Evolutionary conservation across 2,113 vertebrate species (phyloP), one percentile per base, ranked within the genome.

Genomic region (Misgurnus anguillicaudatus): DNA sequence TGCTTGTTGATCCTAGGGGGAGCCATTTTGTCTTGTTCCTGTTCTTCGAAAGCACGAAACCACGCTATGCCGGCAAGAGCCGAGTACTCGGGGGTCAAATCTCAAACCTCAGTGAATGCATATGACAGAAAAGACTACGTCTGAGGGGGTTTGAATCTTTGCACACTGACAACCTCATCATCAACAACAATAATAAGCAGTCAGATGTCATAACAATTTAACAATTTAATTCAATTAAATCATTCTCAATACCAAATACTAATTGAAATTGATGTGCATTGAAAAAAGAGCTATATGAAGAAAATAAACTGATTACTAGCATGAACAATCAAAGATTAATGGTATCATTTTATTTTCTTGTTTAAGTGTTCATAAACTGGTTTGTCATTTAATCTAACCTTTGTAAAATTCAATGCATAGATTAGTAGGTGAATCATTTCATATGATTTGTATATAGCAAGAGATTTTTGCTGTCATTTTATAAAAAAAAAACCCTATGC

Each of bases 51-150:
- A 69, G 31, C 77, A 11, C 83, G 10, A 5, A 75, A 69, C 0
- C 58, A 55, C 53, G 86, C 86, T 3, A 17, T 4, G 13, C 75
- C 89, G 6, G 51, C 84, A n/a, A 81, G 51, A 53, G 74, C 64
- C 65, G 84, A 89, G 62, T 93, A 92, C 80, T 85, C 88, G 0
- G 74, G 83, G 0, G 86, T 90, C 69, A 92, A 92, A 83, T 77
- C 84, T 42, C 24, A 31, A 31, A 41, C 84, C 66, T 82, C 90
- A 39, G 80, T 76, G 31, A 91, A 85, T 7, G 89, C 89, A 66
- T 88, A 91, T 62, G 86, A 87, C 68, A 88, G 83, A 51, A 91
- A 83, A 85, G 92, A 94, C 89, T 93, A 94, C 48, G 92, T 94
- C 48, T 94, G 86, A 93, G 62, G n/a, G 51, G 47, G n/a, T 39